Base-by-base conservation (phyloP, 2,113 vertebrate species). In the Pangasianodon gigas region DNA sequence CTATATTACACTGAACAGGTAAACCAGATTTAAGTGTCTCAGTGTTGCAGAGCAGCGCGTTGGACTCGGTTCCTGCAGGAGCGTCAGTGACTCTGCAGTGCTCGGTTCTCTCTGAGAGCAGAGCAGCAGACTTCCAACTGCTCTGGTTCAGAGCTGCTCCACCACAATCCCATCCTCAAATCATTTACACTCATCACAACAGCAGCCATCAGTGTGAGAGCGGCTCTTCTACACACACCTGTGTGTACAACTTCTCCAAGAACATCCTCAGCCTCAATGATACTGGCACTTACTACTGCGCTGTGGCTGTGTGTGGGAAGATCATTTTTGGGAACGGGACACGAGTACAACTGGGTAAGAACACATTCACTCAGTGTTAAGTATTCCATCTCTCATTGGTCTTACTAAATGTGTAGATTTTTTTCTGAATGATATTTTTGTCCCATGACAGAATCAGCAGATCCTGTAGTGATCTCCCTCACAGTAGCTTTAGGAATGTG, bases 321-420 rank as follows among this genome's bases (percentile, higher is more conserved):
- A 93, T 95, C 86, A 74, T 93, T 21, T 92, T 95, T 89, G 89
- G 93, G 32, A 0, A 67, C 10, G 51, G 51, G 51, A 52, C 51
- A 52, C 51, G 10, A 11, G 51, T 52, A 52, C 51, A 52, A 16
- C 8, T 86, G 46, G 44, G 65, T 85, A 44, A 48, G 41, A 86
- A 44, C 6, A 41, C 46, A 19, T 52, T 14, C 44, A 19, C 8
- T 32, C n/a, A 51, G 24, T 58, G 54, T 56, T 56, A 16, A 16
- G 16, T 56, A 18, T 56, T 56, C 1, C 21, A 65, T 48, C 6
- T 54, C 3, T 77, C 6, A 32, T 13, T 10, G 41, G 58, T 60
- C 6, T 60, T 29, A 29, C 2, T 89, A 80, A 62, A 52, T 37
- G 1, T 75, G 4, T 74, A 6, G 32, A 26, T 79, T 79, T 48